Evolutionary conservation across 2,113 vertebrate genomes (phyloP).

Genomic region (Proterorhinus semilunaris): DNA sequence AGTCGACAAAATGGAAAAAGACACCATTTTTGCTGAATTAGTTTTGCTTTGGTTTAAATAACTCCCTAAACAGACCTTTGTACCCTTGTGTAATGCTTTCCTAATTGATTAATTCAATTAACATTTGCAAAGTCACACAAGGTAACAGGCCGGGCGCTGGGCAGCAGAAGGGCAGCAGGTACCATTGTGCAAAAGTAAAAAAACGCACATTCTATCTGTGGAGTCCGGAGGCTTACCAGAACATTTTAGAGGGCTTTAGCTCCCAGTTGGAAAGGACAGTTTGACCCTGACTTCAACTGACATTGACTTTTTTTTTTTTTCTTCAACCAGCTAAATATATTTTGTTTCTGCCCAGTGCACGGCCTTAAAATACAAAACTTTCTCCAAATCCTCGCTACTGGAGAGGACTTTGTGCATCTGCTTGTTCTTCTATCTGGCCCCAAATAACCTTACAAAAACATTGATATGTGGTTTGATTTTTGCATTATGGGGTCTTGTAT

Average conservation of each 20-base stretch:
- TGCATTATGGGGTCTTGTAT: not conserved
- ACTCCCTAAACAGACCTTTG: not conserved
- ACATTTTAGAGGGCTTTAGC: conserved; percentile 5
- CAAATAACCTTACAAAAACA: not conserved
- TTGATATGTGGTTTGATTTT: not conserved
- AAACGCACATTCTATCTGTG: not conserved
- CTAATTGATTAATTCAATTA: not conserved
- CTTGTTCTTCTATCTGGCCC: not conserved
- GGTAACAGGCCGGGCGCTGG: not conserved
- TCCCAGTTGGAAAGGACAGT: conserved; percentile 9
- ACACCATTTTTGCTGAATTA: not conserved
- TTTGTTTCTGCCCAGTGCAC: not conserved
- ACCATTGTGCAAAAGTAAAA: not conserved
- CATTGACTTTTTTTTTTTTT: conserved; percentile 5
- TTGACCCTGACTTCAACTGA: conserved; percentile 6
- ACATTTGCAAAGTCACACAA: not conserved
- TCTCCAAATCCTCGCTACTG: not conserved
- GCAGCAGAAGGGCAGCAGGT: not conserved
- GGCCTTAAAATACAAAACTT: not conserved
- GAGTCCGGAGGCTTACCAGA: not conserved
- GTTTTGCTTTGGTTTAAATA: not conserved
- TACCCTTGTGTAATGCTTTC: not conserved
- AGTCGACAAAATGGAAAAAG: not conserved
- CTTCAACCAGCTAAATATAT: conserved; percentile 1
- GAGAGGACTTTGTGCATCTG: not conserved